These are phyloP conservation scores for Amyelois transitella DNA, from an alignment of 1,140 invertebrate species.

Conservation along the genomic window DNA sequence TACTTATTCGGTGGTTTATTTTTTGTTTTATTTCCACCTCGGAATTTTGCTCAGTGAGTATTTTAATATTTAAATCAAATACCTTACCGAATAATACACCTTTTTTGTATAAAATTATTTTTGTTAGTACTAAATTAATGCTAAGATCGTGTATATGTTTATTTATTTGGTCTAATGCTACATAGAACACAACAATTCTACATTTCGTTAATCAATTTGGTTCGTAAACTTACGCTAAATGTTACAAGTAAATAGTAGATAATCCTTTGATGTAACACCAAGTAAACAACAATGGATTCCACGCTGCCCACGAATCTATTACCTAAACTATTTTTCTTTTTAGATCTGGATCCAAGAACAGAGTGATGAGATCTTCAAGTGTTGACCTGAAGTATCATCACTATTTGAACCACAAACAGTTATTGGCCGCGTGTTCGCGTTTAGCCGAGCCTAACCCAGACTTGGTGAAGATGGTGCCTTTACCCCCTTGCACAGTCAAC, in stretches of 20 bases:
- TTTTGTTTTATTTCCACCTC: constrained; percentile 53
- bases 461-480: constrained; percentile 25
- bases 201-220: too few species aligned
- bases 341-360: constrained; percentile 55
- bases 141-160: too few species aligned
- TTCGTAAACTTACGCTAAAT: too few species aligned
- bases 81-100: not conserved
- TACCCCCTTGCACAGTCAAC: constrained; percentile 30
- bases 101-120: too few species aligned
- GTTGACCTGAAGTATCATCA: constrained; percentile 22
- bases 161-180: too few species aligned
- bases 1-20: constrained; percentile 52
- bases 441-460: constrained; percentile 35
- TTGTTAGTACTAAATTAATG: too few species aligned
- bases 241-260: too few species aligned
- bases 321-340: not conserved
- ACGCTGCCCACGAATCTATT: too few species aligned
- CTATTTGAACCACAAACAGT: constrained; percentile 31
- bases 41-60: constrained; percentile 52
- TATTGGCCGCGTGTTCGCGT: constrained; percentile 21
- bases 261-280: too few species aligned
- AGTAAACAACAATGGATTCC: too few species aligned
- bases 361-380: constrained; percentile 31
- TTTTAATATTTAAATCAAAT: constrained; percentile 4
- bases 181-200: too few species aligned